These are phyloP conservation scores for Gallinago undulata DNA, from an alignment of 2,113 vertebrate genomes.

Conservation along the genomic window DNA sequence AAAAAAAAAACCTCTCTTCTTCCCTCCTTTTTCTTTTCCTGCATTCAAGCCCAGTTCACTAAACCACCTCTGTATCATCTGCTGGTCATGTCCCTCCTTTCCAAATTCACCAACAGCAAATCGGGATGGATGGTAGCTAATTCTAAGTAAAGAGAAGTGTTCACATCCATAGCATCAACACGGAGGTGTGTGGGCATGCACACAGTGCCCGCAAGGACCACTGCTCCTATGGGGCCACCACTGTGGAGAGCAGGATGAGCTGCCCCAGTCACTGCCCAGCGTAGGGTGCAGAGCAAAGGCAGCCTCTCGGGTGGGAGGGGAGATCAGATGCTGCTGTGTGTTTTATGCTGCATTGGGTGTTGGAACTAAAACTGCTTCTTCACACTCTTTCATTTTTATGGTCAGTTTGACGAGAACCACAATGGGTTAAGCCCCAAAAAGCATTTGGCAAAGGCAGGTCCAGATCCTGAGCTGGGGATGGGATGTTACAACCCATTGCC, in stretches of 20 bases:
- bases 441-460: neutral
- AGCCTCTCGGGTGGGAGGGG: neutral
- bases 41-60: neutral
- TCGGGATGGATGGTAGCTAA: neutral
- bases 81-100: rapidly evolving
- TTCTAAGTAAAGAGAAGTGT: neutral
- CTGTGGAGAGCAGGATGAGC: neutral
- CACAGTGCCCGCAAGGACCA: neutral
- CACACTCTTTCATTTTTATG: neutral
- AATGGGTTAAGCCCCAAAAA: neutral
- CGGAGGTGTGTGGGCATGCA: rapidly evolving
- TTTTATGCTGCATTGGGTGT: neutral
- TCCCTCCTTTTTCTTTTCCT: neutral
- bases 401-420: neutral
- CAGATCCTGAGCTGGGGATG: neutral
- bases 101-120: neutral
- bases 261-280: rapidly evolving
- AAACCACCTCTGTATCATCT: neutral
- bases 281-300: neutral
- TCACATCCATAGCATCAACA: neutral
- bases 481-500: neutral
- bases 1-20: neutral
- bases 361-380: neutral
- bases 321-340: rapidly evolving
- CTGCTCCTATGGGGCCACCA: neutral